A percentile compares a stretch with the other conserved stretches of the same genome.
Evolutionary conservation across 2,113 vertebrate genomes (phyloP).

Genomic region (Charadrius vociferus): DNA sequence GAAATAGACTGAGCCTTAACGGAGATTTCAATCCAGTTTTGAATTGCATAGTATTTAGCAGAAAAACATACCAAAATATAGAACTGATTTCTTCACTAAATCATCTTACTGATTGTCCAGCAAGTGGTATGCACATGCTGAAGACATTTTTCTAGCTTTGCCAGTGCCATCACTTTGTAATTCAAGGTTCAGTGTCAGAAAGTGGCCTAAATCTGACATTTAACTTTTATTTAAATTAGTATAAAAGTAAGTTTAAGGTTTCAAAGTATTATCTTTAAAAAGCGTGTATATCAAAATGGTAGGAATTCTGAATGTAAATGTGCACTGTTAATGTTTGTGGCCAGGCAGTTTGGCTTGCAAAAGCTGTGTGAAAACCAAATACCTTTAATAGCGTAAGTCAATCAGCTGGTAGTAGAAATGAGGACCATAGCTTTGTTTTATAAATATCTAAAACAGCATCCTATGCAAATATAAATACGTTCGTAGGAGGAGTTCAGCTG

Average conservation of each 20-base stretch:
- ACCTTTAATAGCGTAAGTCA: neutral
- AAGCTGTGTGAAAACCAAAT: neutral
- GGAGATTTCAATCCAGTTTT: neutral
- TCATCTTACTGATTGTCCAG: neutral
- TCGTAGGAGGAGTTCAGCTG: neutral
- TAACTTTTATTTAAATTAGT: neutral
- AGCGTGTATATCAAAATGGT: accelerated
- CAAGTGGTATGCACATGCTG: neutral
- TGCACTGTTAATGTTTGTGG: neutral
- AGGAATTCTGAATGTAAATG: neutral
- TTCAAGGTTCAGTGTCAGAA: conserved; percentile 32
- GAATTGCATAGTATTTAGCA: neutral
- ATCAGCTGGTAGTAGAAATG: neutral
- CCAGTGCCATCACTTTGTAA: neutral
- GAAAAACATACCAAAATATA: neutral
- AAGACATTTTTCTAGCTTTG: neutral
- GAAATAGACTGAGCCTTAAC: neutral
- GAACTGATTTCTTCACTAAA: neutral
- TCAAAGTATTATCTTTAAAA: neutral
- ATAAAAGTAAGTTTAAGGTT: neutral
- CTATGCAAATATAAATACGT: neutral
- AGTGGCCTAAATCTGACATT: neutral
- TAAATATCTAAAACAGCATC: neutral
- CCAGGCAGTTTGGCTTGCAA: neutral
- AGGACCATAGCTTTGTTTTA: neutral